phyloP scores from a whole-genome alignment of 2,797 vertebrate genomes.

The Hipposideros larvatus region DNA sequence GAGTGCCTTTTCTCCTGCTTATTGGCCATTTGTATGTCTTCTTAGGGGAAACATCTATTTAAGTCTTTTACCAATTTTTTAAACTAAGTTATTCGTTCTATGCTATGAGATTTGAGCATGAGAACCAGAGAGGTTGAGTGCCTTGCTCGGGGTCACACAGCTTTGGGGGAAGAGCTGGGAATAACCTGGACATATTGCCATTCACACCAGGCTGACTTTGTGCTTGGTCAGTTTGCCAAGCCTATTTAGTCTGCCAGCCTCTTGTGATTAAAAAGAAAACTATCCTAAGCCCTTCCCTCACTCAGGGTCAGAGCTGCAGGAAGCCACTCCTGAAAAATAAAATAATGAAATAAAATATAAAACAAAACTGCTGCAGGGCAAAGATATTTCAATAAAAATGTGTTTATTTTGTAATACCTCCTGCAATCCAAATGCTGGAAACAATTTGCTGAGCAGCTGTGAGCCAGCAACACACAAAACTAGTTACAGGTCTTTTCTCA shows the following conservation, averaged over 20 bases:
- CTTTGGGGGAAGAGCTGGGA: not conserved
- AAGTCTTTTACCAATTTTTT: not conserved
- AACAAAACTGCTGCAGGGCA: constrained; percentile 13
- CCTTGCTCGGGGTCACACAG: not conserved
- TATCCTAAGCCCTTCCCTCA: not conserved
- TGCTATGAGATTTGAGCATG: not conserved
- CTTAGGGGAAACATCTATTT: not conserved
- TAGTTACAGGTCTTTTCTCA: not conserved
- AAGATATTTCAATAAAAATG: constrained; percentile 56
- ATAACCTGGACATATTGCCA: not conserved
- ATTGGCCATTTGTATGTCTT: not conserved
- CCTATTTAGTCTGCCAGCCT: not conserved
- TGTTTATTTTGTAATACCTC: not conserved
- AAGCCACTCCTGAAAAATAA: constrained; percentile 22
- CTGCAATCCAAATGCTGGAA: not conserved
- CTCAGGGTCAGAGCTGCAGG: not conserved
- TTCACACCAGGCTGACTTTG: not conserved
- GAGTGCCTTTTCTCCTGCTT: not conserved
- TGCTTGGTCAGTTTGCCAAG: not conserved
- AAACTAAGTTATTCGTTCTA: not conserved
- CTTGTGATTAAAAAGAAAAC: constrained; percentile 44
- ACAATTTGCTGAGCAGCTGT: not conserved
- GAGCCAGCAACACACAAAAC: not conserved
- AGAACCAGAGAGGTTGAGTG: not conserved
- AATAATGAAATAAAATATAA: constrained; percentile 10